A percentile compares a stretch with the other conserved stretches of the same genome.
phyloP scores from a whole-genome alignment of 2,888 invertebrate species.

The Drosophila recens region DNA sequence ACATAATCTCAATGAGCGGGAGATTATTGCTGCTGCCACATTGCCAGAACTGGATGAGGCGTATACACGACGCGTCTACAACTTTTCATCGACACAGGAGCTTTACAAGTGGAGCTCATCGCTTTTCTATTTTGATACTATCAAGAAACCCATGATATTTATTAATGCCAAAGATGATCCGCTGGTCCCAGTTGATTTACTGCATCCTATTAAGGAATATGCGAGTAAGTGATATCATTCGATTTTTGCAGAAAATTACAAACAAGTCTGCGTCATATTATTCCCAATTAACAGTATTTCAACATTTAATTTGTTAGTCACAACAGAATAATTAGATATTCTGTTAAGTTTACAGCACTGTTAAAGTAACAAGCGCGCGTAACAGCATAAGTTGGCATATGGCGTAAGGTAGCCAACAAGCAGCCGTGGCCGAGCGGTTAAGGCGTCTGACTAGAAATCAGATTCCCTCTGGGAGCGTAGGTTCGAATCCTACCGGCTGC shows the following conservation, averaged over 20 bases:
- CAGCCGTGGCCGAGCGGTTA: conserved; percentile 86
- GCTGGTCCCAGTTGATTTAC: conserved; percentile 92
- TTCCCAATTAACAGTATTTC: not conserved
- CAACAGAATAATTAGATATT: conserved; percentile 12
- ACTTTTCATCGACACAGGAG: conserved; percentile 91
- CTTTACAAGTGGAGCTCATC: conserved; percentile 95
- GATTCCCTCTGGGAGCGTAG: conserved; percentile 86
- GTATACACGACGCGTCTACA: conserved; percentile 92
- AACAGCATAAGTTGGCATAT: conserved; percentile 10
- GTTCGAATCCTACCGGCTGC: conserved; percentile 85
- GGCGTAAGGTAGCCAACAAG: conserved; percentile 36
- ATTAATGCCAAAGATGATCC: conserved; percentile 97
- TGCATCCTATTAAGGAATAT: conserved; percentile 90
- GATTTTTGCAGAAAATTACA: not conserved
- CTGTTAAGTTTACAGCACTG: conserved; percentile 29
- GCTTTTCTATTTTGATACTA: conserved; percentile 91
- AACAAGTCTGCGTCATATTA: not conserved
- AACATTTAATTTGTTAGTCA: not conserved
- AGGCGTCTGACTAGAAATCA: conserved; percentile 86
- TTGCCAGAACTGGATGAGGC: conserved; percentile 95
- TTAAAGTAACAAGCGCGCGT: conserved; percentile 11
- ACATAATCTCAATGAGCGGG: conserved; percentile 90
- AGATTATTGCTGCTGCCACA: conserved; percentile 94
- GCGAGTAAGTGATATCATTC: conserved; percentile 88
- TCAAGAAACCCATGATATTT: conserved; percentile 94